Conservation (phyloP, 2,797 vertebrate species). For the Mastacembelus armatus region DNA sequence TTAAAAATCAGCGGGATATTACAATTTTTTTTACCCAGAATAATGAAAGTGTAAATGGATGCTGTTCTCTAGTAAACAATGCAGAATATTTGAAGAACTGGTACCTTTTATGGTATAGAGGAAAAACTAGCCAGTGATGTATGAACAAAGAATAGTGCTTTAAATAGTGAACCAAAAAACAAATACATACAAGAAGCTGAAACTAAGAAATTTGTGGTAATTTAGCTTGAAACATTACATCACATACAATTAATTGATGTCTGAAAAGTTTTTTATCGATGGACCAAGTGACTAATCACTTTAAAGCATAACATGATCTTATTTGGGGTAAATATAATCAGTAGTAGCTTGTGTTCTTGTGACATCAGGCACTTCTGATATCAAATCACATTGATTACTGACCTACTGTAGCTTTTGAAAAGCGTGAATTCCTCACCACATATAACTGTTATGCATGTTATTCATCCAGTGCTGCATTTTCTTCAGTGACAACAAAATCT, state of each 20-base stretch:
- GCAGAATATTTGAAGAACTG: no score
- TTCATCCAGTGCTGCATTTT: background rate
- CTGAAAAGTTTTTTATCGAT: no score
- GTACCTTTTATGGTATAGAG: background rate
- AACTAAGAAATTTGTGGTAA: no score
- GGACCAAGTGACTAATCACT: no score
- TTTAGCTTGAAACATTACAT: background rate
- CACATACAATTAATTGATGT: background rate
- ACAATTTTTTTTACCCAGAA: background rate
- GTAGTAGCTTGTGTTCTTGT: background rate
- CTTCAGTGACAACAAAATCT: background rate
- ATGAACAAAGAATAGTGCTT: background rate
- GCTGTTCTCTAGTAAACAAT: constrained; percentile 16
- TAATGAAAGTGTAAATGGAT: background rate
- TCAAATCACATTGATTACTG: background rate
- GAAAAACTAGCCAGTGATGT: background rate
- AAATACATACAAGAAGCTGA: background rate
- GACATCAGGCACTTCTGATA: no score
- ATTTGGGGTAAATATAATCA: background rate
- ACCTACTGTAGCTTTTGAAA: background rate
- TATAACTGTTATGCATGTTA: no score
- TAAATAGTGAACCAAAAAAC: background rate
- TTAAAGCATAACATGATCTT: background rate
- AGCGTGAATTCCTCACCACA: no score
- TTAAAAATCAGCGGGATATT: constrained; percentile 11